A percentile compares a stretch with the other conserved stretches of the same genome.
phyloP scores from a whole-genome alignment of 2,888 invertebrate species.

The Pimpla rufipes region DNA sequence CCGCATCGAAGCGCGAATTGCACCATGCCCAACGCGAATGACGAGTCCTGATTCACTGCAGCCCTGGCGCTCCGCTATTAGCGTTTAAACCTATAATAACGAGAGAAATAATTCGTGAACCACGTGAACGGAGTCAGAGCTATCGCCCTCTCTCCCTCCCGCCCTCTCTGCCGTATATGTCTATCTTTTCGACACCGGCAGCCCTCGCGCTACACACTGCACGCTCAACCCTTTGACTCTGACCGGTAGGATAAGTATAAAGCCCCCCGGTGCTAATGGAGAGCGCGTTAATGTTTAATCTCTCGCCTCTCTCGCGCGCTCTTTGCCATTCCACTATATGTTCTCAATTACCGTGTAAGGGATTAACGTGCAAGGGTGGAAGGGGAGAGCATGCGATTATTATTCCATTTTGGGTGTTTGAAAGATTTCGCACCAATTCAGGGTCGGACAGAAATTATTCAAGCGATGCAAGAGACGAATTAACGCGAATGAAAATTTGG shows the following conservation, averaged over 20 bases:
- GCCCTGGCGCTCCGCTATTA: background rate
- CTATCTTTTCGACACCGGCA: conserved; percentile 48
- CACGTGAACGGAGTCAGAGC: background rate
- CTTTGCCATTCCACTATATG: conserved; percentile 13
- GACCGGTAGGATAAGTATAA: conserved; percentile 79
- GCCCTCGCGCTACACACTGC: conserved; percentile 57
- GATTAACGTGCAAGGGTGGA: background rate
- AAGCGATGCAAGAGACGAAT: background rate
- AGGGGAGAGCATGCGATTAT: background rate
- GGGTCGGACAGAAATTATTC: background rate
- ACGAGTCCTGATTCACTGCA: background rate
- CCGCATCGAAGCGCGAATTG: background rate
- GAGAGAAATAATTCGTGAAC: background rate
- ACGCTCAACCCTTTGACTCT: conserved; percentile 79
- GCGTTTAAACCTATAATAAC: background rate
- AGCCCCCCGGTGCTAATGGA: conserved; percentile 80
- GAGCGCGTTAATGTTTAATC: conserved; percentile 82
- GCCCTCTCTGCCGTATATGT: background rate
- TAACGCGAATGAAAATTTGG: background rate
- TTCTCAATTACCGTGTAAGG: background rate
- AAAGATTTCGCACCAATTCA: background rate
- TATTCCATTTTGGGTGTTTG: background rate
- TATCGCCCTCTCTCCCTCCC: background rate
- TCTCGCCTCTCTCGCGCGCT: conserved; percentile 66
- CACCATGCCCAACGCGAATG: background rate